phyloP scores from a whole-genome alignment of 2,113 vertebrate genomes.

The Balaeniceps rex region DNA sequence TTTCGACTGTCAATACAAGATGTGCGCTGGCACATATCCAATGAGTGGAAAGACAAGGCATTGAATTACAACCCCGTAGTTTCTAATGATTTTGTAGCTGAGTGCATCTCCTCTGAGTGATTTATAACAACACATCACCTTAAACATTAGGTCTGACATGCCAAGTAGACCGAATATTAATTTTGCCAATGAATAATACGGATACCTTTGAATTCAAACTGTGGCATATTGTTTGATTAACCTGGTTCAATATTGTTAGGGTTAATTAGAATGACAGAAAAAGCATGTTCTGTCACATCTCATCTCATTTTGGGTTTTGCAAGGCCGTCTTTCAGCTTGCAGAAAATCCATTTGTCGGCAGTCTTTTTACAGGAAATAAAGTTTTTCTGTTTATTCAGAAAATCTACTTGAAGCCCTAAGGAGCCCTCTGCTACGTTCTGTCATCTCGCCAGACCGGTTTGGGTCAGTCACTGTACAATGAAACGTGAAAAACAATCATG shows the following conservation, averaged over 20 bases:
- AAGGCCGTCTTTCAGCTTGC: background rate
- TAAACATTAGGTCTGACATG: background rate
- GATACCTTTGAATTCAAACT: background rate
- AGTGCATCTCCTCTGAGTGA: background rate
- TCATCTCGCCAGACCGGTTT: background rate
- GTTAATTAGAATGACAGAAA: background rate
- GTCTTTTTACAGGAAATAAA: background rate
- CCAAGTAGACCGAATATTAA: accelerated
- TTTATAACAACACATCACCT: background rate
- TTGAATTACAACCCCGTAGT: background rate
- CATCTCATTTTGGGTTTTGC: background rate
- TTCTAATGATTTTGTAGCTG: background rate
- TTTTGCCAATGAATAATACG: background rate
- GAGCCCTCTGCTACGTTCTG: background rate
- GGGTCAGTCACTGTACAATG: background rate
- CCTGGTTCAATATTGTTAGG: background rate
- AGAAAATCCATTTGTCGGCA: background rate
- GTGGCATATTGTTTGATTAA: background rate
- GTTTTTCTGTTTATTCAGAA: background rate
- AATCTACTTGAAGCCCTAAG: background rate
- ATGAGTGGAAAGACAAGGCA: background rate
- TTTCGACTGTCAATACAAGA: background rate
- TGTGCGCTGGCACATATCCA: background rate
- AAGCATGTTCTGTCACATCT: background rate
- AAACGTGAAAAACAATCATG: background rate